A percentile compares a stretch with the other conserved stretches of the same genome.
These are phyloP conservation scores for Pocillopora grandis DNA, from an alignment of 92 coral and sea anemone genomes.

Conservation along the genomic window DNA sequence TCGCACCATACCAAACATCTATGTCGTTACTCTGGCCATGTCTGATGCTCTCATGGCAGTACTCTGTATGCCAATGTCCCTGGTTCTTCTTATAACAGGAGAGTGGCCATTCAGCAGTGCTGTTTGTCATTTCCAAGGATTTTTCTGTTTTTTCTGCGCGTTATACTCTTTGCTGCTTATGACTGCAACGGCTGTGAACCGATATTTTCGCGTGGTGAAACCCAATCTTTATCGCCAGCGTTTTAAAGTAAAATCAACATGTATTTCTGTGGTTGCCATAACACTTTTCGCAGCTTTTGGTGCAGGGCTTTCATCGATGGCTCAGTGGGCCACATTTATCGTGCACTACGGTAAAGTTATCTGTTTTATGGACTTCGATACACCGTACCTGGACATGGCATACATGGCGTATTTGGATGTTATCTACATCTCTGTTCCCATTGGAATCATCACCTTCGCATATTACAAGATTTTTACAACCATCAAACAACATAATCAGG, in stretches of 20 bases:
- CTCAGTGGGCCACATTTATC: constrained; percentile 63
- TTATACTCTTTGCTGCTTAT: constrained; percentile 71
- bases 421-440: constrained; percentile 57
- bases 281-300: constrained; percentile 66
- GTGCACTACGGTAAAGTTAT: constrained; percentile 77
- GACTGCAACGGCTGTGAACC: constrained; percentile 86
- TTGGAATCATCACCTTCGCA: constrained; percentile 57
- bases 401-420: constrained; percentile 73
- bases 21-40: constrained; percentile 71
- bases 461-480: constrained; percentile 71
- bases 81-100: constrained; percentile 66
- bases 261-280: constrained; percentile 41
- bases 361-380: constrained; percentile 65
- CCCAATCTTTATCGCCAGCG: constrained; percentile 62
- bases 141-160: constrained; percentile 73
- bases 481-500: constrained; percentile 60
- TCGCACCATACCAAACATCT: constrained; percentile 78
- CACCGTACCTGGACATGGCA: constrained; percentile 51
- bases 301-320: constrained; percentile 62
- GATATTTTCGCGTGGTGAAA: constrained; percentile 76
- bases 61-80: constrained; percentile 70
- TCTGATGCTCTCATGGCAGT: constrained; percentile 82
- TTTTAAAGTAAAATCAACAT: constrained; percentile 55
- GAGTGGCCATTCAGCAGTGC: constrained; percentile 56
- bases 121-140: constrained; percentile 81